Percentiles rank a stretch among this genome's conserved stretches.
phyloP scores from a whole-genome alignment of 2,888 invertebrate genomes.

The Camponotus fellah region DNA sequence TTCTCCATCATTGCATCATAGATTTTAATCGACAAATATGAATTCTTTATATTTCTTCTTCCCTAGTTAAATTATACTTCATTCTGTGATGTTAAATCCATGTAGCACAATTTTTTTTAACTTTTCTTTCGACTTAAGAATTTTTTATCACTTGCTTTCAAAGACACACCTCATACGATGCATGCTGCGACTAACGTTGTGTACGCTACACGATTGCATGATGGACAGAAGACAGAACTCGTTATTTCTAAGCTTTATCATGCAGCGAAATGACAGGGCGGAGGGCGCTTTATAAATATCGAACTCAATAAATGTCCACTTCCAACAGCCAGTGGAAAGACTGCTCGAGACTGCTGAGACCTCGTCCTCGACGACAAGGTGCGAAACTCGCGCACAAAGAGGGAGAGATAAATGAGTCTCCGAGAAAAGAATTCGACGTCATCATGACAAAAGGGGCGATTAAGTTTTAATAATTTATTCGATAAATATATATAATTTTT shows the following conservation, averaged over 20 bases:
- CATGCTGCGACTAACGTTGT: conserved; percentile 57
- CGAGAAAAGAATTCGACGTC: conserved; percentile 29
- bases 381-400: background rate
- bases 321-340: conserved; percentile 55
- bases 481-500: background rate
- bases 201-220: conserved; percentile 71
- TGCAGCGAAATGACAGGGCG: conserved; percentile 60
- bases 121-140: background rate
- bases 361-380: conserved; percentile 20
- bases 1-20: background rate
- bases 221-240: conserved; percentile 77
- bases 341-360: conserved; percentile 29
- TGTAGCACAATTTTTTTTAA: background rate
- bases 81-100: background rate
- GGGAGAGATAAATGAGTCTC: background rate
- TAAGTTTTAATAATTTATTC: background rate
- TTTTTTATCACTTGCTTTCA: conserved; percentile 15
- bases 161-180: conserved; percentile 55
- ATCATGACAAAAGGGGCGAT: background rate
- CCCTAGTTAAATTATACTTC: background rate
- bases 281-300: conserved; percentile 74
- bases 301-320: conserved; percentile 75
- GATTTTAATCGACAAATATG: background rate
- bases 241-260: conserved; percentile 79
- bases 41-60: background rate